Conservation (phyloP, 1,140 invertebrate species). For the Diorhabda sublineata region DNA sequence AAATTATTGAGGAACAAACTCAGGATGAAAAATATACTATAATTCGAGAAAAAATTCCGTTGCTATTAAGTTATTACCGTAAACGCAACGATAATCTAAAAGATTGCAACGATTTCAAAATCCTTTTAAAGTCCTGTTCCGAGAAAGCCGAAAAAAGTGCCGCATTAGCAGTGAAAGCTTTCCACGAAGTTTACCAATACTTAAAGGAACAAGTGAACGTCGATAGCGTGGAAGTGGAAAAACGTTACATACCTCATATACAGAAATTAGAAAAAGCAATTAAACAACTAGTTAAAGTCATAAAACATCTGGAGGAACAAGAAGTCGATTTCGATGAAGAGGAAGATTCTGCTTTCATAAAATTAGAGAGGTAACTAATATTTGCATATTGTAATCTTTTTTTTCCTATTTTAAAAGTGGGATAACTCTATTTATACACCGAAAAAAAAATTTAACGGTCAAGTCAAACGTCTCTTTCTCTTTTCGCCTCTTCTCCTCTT, state of each 20-base stretch:
- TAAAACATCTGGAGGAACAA: slow-evolving; percentile 49
- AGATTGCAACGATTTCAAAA: neutral
- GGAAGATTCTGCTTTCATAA: slow-evolving; percentile 52
- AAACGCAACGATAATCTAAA: slow-evolving; percentile 15
- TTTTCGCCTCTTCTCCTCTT: no score
- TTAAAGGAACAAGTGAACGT: slow-evolving; percentile 23
- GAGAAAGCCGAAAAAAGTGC: slow-evolving; percentile 22
- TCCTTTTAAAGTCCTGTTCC: no score
- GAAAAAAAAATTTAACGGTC: no score
- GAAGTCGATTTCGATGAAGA: slow-evolving; percentile 52
- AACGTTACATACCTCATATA: slow-evolving; percentile 34
- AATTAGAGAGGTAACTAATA: slow-evolving; percentile 47
- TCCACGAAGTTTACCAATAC: slow-evolving; percentile 32
- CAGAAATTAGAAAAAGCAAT: slow-evolving; percentile 48
- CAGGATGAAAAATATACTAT: slow-evolving; percentile 16
- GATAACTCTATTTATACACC: no score
- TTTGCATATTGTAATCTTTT: neutral
- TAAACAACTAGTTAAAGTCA: slow-evolving; percentile 45
- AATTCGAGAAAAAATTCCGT: slow-evolving; percentile 21
- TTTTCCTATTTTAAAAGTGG: no score
- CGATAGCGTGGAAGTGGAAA: slow-evolving; percentile 24
- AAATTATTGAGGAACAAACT: slow-evolving; percentile 20
- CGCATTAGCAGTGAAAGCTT: slow-evolving; percentile 26
- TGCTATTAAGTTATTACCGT: slow-evolving; percentile 25
- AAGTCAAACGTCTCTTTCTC: no score